Evolutionary conservation across 2,888 invertebrate genomes (phyloP), one percentile per base, ranked within the genome.

Genomic region (Agrotis clavis): DNA sequence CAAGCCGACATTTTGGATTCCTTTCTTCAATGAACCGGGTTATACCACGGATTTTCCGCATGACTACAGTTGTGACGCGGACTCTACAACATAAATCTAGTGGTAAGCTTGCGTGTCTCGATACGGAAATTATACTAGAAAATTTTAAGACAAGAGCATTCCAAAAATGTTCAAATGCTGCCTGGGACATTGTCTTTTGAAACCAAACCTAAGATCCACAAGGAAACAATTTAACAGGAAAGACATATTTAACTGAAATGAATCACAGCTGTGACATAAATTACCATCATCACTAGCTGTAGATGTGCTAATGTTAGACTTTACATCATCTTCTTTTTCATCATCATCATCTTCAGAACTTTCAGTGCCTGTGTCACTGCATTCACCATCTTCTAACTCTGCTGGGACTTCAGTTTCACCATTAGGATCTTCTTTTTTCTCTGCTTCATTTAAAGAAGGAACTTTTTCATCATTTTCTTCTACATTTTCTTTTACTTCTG

Each of bases 311-410:
- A 85, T 89, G 80, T 86, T 87, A 16, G 93, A 90, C 66, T 89
- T 92, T 73, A 88, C 91, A 72, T 93, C 94, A 85, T 87, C 90
- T 73, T 77, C 57, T 30, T 89, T 92, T 72, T 89, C 91, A 72
- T 93, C 94, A 84, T 88, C 90, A 72, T 77, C 87, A 77, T 87
- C 89, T 76, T 77, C 87, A 71, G 83, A 81, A 45, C 84, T 83
- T 81, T 93, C 94, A 83, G 87, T 87, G 2, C 81, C 88, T 19
- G 96, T 97, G 59, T 96, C 97, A 82, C 97, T 97, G 91, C 97
- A 97, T 95, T 97, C 97, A 18, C 97, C 97, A 90, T 97, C 97
- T 94, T 97, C 97, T 63, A 97, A 69, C 65, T 82, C 92, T 97
- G 79, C 66, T 75, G 73, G 80, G 57, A 87, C 87, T 74, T 41